Percentiles rank a stretch among this genome's conserved stretches.
phyloP scores from a whole-genome alignment of 2,113 vertebrate species.

The Formicarius rufipectus region DNA sequence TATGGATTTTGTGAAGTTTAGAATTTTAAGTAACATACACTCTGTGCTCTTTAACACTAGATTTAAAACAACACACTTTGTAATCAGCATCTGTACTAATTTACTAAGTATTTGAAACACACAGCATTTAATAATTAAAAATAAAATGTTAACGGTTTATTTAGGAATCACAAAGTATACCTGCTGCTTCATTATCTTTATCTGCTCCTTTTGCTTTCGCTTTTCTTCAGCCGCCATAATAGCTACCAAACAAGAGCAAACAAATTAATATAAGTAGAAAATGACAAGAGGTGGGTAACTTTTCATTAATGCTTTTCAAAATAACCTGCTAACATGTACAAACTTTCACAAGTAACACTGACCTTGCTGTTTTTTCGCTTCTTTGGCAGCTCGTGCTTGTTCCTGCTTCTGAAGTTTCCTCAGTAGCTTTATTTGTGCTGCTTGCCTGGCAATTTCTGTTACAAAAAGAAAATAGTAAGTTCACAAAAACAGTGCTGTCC shows the following conservation, averaged over 20 bases:
- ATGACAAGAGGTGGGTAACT: background rate
- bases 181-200: constrained; percentile 97
- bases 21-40: background rate
- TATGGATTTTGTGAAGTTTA: background rate
- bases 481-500: background rate
- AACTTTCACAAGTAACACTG: background rate
- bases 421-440: constrained; percentile 93
- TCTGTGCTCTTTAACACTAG: background rate
- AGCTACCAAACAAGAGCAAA: constrained; percentile 75
- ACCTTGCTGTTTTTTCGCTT: constrained; percentile 94
- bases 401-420: constrained; percentile 94
- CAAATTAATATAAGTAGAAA: background rate
- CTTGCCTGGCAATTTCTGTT: constrained; percentile 94
- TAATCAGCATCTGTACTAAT: background rate
- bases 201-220: constrained; percentile 92
- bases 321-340: background rate
- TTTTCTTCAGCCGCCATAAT: constrained; percentile 94
- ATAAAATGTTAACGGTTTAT: background rate
- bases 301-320: background rate
- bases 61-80: background rate
- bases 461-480: constrained; percentile 10
- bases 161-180: constrained; percentile 68
- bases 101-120: background rate
- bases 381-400: constrained; percentile 89
- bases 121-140: background rate